Evolutionary conservation across 1,140 invertebrate genomes (phyloP), one percentile per base, ranked within the genome.

Genomic region (Latrodectus geometricus): DNA sequence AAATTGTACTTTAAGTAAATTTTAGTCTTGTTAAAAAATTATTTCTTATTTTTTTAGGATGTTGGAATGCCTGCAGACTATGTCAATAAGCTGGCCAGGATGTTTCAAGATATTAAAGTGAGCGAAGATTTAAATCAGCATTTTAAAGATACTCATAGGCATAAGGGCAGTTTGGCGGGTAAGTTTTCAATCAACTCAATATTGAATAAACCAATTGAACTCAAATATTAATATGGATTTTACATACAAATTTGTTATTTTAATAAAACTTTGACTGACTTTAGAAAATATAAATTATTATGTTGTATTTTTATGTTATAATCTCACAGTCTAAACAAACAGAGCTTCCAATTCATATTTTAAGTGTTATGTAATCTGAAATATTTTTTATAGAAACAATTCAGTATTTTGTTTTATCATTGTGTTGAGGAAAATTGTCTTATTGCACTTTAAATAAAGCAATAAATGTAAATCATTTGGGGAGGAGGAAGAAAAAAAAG

Each of bases 1-100:
- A 35, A 5, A n/a, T n/a, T n/a, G n/a, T n/a, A n/a, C n/a, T n/a
- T n/a, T n/a, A n/a, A n/a, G n/a, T n/a, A n/a, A n/a, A n/a, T 35
- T 3, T 35, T 35, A 35, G 1, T 35, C 35, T 35, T n/a, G n/a
- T n/a, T 35, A 3, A 35, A 35, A 35, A 35, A 5, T 20, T 66
- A 35, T n/a, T 65, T 15, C 70, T 82, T 73, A n/a, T 86, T 86
- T 84, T 15, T 75, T 5, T 50, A 86, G 87, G 89, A 94, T 92
- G 97, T 98, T 50, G 98, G 99, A 21, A 99, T 99, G 98, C 99
- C 99, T 9, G 98, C 98, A 2, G 99, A 99, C 92, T 99, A 98
- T 93, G 97, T 99, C 11, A 99, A 99, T 92, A 99, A 99, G 92
- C 91, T 99, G 89, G 97, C 96, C 11, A 89, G 93, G 88, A 94